phyloP scores from a whole-genome alignment of 2,797 vertebrate species.

The Intellagama lesueurii region DNA sequence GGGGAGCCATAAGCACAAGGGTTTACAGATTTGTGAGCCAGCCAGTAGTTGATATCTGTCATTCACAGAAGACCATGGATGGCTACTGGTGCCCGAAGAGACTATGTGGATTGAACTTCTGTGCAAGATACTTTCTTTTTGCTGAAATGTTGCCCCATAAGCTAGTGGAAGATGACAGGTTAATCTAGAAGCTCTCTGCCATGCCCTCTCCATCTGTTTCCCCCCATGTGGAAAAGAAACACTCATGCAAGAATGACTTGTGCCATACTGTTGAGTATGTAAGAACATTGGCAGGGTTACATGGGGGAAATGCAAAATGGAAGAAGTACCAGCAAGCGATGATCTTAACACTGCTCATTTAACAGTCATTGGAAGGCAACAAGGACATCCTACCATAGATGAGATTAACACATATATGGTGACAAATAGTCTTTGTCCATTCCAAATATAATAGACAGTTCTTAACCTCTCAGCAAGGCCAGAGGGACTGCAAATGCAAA shows the following conservation, averaged over 20 bases:
- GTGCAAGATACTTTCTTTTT: neutral
- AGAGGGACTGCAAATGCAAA: too few relatives aligned
- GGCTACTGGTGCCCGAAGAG: neutral
- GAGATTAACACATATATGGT: too few relatives aligned
- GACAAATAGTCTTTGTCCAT: too few relatives aligned
- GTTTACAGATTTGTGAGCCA: neutral
- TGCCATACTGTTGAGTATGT: neutral
- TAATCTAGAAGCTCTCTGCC: neutral
- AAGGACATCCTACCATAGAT: too few relatives aligned
- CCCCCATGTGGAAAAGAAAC: neutral
- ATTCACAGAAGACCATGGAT: conserved; percentile 19
- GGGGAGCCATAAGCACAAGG: neutral
- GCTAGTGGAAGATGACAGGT: neutral
- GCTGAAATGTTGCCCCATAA: neutral
- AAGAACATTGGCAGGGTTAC: neutral
- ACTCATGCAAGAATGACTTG: neutral
- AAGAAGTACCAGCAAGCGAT: too few relatives aligned
- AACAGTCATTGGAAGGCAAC: too few relatives aligned
- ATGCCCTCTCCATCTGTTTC: neutral
- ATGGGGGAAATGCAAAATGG: too few relatives aligned
- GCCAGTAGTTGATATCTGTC: conserved; percentile 23
- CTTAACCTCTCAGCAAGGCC: too few relatives aligned
- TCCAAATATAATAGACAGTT: too few relatives aligned
- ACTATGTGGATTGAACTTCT: neutral
- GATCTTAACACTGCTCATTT: too few relatives aligned